phyloP scores from a whole-genome alignment of 2,113 vertebrate species.

The Pseudolaguvia tuberculata region DNA sequence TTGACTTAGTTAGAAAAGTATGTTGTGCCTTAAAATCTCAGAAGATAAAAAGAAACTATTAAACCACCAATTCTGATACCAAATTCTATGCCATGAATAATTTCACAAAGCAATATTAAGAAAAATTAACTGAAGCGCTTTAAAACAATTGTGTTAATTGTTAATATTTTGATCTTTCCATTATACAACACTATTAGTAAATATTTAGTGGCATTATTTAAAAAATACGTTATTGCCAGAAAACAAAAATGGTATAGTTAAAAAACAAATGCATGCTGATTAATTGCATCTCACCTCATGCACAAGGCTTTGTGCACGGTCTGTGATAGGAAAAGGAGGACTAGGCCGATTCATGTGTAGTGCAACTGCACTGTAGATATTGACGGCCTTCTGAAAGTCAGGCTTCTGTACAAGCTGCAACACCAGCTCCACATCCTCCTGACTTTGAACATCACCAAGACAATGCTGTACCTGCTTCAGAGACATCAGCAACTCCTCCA shows the following conservation, averaged over 20 bases:
- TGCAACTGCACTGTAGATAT: slow-evolving; percentile 91
- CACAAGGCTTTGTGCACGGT: slow-evolving; percentile 80
- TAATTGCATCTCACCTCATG: slow-evolving; percentile 72
- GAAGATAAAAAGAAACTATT: too few species aligned
- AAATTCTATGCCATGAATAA: too few species aligned
- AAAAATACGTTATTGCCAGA: neutral
- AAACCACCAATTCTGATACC: too few species aligned
- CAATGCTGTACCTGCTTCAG: slow-evolving; percentile 89
- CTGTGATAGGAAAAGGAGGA: slow-evolving; percentile 86
- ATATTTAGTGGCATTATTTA: neutral
- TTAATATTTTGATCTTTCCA: too few species aligned
- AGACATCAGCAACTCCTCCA: slow-evolving; percentile 91
- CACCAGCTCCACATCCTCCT: slow-evolving; percentile 87
- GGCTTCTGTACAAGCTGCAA: slow-evolving; percentile 89
- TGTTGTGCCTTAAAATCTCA: too few species aligned
- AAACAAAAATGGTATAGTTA: neutral
- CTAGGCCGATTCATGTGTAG: slow-evolving; percentile 90
- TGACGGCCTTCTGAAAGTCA: slow-evolving; percentile 95
- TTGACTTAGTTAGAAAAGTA: too few species aligned
- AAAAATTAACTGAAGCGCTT: too few species aligned
- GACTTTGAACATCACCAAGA: slow-evolving; percentile 91
- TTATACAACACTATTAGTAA: too few species aligned
- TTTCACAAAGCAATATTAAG: too few species aligned
- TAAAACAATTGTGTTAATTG: too few species aligned
- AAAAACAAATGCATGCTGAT: neutral